Evolutionary conservation across 2,888 invertebrate species (phyloP).

Genomic region (Herminia tarsipennalis): DNA sequence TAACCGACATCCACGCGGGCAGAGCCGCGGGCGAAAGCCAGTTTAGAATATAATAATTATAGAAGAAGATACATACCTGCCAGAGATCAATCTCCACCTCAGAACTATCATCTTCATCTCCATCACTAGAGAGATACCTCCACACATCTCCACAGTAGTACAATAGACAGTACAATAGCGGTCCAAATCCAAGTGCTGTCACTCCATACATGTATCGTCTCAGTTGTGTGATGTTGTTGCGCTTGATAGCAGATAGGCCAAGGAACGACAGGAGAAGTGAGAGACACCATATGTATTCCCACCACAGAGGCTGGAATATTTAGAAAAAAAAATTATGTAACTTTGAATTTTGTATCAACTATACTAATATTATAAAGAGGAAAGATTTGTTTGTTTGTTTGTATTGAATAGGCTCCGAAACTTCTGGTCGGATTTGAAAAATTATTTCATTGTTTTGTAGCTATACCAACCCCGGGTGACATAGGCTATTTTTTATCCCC

Average conservation of each 20-base stretch:
- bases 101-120: conserved; percentile 83
- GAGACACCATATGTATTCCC: conserved; percentile 97
- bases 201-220: conserved; percentile 92
- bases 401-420: too few species aligned
- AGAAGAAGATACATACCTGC: conserved; percentile 92
- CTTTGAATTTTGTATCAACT: too few species aligned
- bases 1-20: too few species aligned
- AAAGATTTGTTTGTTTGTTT: too few species aligned
- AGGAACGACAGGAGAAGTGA: conserved; percentile 94
- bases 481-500: too few species aligned
- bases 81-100: conserved; percentile 90
- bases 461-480: too few species aligned
- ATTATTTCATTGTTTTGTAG: too few species aligned
- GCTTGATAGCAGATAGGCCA: conserved; percentile 94
- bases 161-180: conserved; percentile 91
- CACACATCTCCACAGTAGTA: conserved; percentile 95
- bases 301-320: conserved; percentile 92
- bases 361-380: too few species aligned
- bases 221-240: conserved; percentile 92
- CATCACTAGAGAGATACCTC: conserved; percentile 87
- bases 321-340: neutral
- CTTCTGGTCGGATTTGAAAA: too few species aligned
- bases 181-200: conserved; percentile 89
- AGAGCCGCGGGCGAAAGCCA: too few species aligned
- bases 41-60: too few species aligned